A percentile compares a stretch with the other conserved stretches of the same genome.
Conservation (phyloP, 92 coral and sea anemone genomes). For the Epizoanthus ramosus region DNA sequence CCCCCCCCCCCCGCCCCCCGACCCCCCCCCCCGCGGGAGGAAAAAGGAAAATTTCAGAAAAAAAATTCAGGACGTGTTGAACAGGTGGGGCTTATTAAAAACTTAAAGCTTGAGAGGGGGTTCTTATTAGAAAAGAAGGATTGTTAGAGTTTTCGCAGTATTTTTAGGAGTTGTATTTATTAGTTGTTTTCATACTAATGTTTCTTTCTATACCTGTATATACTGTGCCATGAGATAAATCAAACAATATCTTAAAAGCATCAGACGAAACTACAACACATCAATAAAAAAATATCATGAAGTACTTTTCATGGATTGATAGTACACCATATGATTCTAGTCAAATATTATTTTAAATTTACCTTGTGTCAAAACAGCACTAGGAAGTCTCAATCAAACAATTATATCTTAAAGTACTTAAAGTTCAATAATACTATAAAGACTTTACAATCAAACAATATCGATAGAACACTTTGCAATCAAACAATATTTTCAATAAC, state of each 20-base stretch:
- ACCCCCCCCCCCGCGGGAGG: no score
- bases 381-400: conserved; percentile 17
- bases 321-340: conserved; percentile 10
- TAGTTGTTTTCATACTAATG: no score
- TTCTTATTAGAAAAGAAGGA: no score
- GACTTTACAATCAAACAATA: conserved; percentile 14
- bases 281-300: background rate
- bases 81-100: no score
- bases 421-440: background rate
- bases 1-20: no score
- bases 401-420: conserved; percentile 8
- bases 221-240: no score
- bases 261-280: conserved; percentile 8
- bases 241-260: background rate
- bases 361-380: conserved; percentile 16
- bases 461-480: background rate
- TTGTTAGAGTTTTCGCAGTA: no score
- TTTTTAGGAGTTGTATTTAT: no score
- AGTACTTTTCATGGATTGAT: conserved; percentile 7
- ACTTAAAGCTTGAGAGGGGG: no score
- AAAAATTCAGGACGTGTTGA: no score
- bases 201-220: background rate
- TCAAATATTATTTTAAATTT: background rate
- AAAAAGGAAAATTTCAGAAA: no score
- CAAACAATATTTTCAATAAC: conserved; percentile 2